Evolutionary conservation across 2,888 invertebrate species (phyloP).

Genomic region (Dioctria rufipes): DNA sequence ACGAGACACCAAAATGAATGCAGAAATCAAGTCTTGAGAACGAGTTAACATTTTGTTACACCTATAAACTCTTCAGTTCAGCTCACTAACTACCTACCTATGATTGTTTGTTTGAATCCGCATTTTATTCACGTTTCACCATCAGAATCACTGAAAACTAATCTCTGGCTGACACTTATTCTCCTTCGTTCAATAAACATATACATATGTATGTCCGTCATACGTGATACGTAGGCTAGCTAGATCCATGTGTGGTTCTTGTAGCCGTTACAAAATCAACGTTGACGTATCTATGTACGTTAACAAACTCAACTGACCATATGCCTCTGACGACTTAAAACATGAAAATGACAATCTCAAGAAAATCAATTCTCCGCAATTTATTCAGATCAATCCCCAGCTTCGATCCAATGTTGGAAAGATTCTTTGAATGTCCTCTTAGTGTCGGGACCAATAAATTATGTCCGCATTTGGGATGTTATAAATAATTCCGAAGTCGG

Average conservation of each 20-base stretch:
- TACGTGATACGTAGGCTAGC: too few species aligned
- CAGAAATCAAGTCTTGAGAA: neutral
- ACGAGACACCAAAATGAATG: neutral
- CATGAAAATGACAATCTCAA: neutral
- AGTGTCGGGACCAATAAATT: slow-evolving; percentile 43
- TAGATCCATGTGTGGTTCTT: too few species aligned
- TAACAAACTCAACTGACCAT: too few species aligned
- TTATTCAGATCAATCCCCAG: slow-evolving; percentile 2
- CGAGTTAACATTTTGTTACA: neutral
- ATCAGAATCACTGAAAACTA: too few species aligned
- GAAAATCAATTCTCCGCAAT: neutral
- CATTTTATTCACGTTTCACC: too few species aligned
- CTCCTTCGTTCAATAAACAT: too few species aligned
- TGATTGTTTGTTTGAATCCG: too few species aligned
- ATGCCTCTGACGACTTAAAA: too few species aligned
- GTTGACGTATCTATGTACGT: too few species aligned
- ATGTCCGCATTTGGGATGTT: slow-evolving; percentile 45
- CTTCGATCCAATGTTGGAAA: neutral
- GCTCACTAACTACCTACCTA: slow-evolving; percentile 1
- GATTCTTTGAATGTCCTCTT: slow-evolving; percentile 32
- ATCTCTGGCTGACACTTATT: too few species aligned
- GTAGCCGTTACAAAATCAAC: too few species aligned
- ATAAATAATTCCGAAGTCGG: slow-evolving; percentile 38
- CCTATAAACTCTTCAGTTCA: neutral
- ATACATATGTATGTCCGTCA: too few species aligned